Base-by-base conservation (phyloP, 2,888 invertebrate species). In the Eurytoma californica region DNA sequence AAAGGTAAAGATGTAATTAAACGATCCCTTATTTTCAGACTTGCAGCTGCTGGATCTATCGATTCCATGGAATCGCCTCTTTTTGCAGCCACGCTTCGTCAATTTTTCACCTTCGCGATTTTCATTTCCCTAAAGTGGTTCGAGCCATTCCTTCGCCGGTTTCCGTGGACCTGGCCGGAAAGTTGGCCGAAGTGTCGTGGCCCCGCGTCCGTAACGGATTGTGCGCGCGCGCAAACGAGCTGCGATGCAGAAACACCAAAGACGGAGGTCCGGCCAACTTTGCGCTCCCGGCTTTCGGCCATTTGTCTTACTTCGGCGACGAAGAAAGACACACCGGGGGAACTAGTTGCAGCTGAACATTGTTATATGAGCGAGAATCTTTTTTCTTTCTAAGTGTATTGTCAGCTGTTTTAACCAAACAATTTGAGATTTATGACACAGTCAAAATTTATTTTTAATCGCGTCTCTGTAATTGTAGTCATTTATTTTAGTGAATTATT, bases 111-210 rank as follows among this genome's bases (percentile, higher is more conserved):
- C 58, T 53, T 60, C 72, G 55, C 51, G 58, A 67, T 20, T 65
- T 76, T 72, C 67, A 58, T 72, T 58, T 67, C 72, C 74, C 81
- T 72, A 72, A 78, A 80, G 77, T 78, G 58, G 65, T 72, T 79
- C 67, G n/a, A 70, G 18, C 60, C 70, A 70, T 70, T 81, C 70
- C 65, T 70, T 76, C 63, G 51, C 51, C 58, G 74, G 70, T 49
- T 74, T 70, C 47, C 16, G 77, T 72, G 74, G 67, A 75, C 55
- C 61, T 39, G 65, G n/a, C 70, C 65, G 24, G 55, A 81, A 81
- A 81, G 67, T 78, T 76, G 61, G 68, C 51, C 49, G 53, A 68
- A 72, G 60, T 30, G 18, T 61, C 28, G 5, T 1, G 24, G n/a
- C 13, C 51, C 12, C 39, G 14, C 57, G 65, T 20, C 28, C 9